Conservation (phyloP, 1,140 invertebrate genomes). For the Achroia grisella region DNA sequence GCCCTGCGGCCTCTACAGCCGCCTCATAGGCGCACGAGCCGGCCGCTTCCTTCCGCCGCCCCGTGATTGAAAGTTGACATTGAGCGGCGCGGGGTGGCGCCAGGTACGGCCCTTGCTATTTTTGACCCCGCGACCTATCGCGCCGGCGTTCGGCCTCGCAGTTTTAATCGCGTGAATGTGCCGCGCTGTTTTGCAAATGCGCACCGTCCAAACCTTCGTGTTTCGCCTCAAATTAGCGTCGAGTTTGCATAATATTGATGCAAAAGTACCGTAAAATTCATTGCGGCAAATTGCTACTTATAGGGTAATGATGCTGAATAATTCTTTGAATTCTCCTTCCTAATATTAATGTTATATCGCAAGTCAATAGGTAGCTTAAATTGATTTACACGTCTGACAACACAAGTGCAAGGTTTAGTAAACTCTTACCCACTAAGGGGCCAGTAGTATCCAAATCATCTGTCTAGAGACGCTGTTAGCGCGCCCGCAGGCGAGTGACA, state of each 20-base stretch:
- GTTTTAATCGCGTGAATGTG: constrained; percentile 55
- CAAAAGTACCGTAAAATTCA: constrained; percentile 16
- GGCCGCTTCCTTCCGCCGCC: constrained; percentile 49
- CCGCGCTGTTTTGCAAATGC: constrained; percentile 45
- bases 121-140: constrained; percentile 64
- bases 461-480: constrained; percentile 45
- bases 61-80: constrained; percentile 67
- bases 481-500: constrained; percentile 48
- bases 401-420: background rate
- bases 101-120: constrained; percentile 64
- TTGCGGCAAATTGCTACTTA: background rate
- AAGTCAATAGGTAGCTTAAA: background rate
- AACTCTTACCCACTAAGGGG: background rate
- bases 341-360: background rate
- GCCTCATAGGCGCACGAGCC: constrained; percentile 18
- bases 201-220: constrained; percentile 30
- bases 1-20: constrained; percentile 8
- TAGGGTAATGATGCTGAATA: background rate
- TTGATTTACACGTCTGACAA: background rate
- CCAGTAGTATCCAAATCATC: constrained; percentile 24
- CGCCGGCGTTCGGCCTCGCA: constrained; percentile 59
- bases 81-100: constrained; percentile 54
- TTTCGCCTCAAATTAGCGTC: constrained; percentile 30
- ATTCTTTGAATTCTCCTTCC: constrained; percentile 10
- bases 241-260: constrained; percentile 19